A percentile compares a stretch with the other conserved stretches of the same genome.
Conservation (phyloP, 2,888 invertebrate genomes). For the Hypomecis atomaria region DNA sequence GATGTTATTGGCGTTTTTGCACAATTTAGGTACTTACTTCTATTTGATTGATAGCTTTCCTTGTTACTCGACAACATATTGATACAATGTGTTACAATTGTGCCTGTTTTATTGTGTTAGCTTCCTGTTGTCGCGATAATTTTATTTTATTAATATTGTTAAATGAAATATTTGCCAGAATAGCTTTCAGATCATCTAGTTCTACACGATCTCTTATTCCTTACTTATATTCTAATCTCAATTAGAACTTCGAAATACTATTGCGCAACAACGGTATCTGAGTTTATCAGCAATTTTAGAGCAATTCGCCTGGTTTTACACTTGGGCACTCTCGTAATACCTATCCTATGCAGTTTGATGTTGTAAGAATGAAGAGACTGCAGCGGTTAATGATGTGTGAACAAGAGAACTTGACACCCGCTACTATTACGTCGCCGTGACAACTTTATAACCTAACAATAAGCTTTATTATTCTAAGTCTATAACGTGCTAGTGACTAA, state of each 20-base stretch:
- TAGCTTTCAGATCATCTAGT: too few species aligned
- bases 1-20: slow-evolving; percentile 14
- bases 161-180: too few species aligned
- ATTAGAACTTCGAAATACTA: too few species aligned
- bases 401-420: slow-evolving; percentile 21
- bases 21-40: slow-evolving; percentile 1
- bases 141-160: too few species aligned
- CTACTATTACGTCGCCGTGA: slow-evolving; percentile 6
- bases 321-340: too few species aligned
- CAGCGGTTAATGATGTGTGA: slow-evolving; percentile 23
- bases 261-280: too few species aligned
- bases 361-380: background rate
- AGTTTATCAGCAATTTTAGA: background rate
- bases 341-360: slow-evolving; percentile 1
- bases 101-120: background rate
- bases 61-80: background rate
- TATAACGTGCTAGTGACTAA: background rate
- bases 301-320: background rate
- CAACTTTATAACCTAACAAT: too few species aligned
- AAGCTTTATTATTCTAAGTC: too few species aligned
- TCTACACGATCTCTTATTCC: too few species aligned
- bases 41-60: background rate
- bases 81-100: too few species aligned
- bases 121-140: background rate
- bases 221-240: too few species aligned